phyloP scores from a whole-genome alignment of 2,888 invertebrate genomes.

The Amphimallon solstitiale region DNA sequence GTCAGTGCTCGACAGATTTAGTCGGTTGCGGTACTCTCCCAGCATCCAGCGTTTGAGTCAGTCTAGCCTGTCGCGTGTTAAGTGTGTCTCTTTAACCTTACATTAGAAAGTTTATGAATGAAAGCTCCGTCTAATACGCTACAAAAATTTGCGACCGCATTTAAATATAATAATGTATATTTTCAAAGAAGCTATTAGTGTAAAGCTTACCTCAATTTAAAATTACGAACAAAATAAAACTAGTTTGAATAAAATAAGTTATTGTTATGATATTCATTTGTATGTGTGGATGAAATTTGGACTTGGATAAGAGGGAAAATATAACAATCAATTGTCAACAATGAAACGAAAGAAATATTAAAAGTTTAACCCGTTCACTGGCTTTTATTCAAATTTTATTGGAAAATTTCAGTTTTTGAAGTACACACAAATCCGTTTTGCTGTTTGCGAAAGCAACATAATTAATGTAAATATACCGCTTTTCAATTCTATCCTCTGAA shows the following conservation, averaged over 20 bases:
- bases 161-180: neutral
- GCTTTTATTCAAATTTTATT: conserved; percentile 8
- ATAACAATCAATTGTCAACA: neutral
- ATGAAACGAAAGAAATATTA: conserved; percentile 34
- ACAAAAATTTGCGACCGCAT: neutral
- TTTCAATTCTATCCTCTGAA: neutral
- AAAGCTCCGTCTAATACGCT: neutral
- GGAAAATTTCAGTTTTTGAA: neutral
- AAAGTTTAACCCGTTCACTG: neutral
- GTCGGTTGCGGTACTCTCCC: conserved; percentile 42
- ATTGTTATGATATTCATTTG: conserved; percentile 9
- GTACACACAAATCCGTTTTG: neutral
- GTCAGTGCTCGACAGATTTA: conserved; percentile 52
- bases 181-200: neutral
- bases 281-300: neutral
- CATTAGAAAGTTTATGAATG: conserved; percentile 22
- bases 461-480: neutral
- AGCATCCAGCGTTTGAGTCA: conserved; percentile 38
- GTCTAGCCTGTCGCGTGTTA: conserved; percentile 26
- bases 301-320: no score
- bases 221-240: neutral
- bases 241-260: neutral
- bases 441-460: neutral
- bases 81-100: conserved; percentile 11
- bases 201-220: neutral